phyloP scores from a whole-genome alignment of 2,888 invertebrate genomes.

The Coleophora deauratella region DNA sequence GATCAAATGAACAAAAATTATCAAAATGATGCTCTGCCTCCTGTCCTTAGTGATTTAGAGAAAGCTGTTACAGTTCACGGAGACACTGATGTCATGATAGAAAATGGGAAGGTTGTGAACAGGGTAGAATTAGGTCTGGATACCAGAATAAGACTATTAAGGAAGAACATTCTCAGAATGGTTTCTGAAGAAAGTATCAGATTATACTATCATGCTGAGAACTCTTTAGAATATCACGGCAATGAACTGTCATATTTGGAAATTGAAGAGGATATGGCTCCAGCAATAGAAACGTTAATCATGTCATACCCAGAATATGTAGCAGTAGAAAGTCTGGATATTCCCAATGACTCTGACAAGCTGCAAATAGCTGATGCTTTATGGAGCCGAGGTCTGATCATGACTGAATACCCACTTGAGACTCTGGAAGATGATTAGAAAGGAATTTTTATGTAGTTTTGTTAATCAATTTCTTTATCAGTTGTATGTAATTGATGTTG shows the following conservation, averaged over 20 bases:
- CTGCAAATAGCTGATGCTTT: slow-evolving; percentile 78
- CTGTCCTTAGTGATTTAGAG: slow-evolving; percentile 80
- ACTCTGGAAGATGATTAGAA: slow-evolving; percentile 51
- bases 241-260: slow-evolving; percentile 81
- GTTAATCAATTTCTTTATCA: background rate
- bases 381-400: slow-evolving; percentile 88
- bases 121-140: slow-evolving; percentile 79
- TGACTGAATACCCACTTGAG: slow-evolving; percentile 78
- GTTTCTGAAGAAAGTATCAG: slow-evolving; percentile 77
- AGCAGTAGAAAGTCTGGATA: slow-evolving; percentile 80
- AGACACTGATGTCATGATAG: slow-evolving; percentile 79
- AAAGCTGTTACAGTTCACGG: slow-evolving; percentile 80
- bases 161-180: slow-evolving; percentile 74
- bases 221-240: slow-evolving; percentile 89
- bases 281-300: slow-evolving; percentile 81
- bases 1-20: slow-evolving; percentile 90
- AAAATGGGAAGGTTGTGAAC: slow-evolving; percentile 76
- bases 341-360: slow-evolving; percentile 77
- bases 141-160: slow-evolving; percentile 74
- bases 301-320: slow-evolving; percentile 85
- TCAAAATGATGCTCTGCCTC: slow-evolving; percentile 91
- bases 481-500: background rate
- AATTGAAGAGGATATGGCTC: slow-evolving; percentile 78
- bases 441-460: slow-evolving; percentile 9
- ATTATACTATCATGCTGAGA: slow-evolving; percentile 89